Evolutionary conservation across 2,888 invertebrate species (phyloP).

Genomic region (Apamea anceps): DNA sequence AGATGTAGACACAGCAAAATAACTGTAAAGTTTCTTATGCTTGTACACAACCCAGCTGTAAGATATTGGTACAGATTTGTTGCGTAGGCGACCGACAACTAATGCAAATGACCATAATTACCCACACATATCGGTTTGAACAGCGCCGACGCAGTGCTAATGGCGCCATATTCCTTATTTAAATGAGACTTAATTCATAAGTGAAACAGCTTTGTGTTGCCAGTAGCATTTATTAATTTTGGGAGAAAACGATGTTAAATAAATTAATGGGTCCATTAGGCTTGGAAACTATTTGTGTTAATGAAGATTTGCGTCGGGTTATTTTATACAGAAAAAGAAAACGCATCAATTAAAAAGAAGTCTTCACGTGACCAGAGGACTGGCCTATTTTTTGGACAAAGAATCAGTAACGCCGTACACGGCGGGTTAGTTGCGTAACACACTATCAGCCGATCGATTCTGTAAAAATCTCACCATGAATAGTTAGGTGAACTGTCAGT

Average conservation of each 20-base stretch:
- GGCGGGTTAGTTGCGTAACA: too few species aligned
- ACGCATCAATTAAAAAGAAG: not conserved
- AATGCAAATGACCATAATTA: constrained; percentile 53
- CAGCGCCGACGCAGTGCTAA: constrained; percentile 18
- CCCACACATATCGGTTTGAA: constrained; percentile 33
- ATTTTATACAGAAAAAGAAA: not conserved
- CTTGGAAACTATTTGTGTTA: not conserved
- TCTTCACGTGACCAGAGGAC: not conserved
- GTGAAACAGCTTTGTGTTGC: not conserved
- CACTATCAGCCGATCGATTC: too few species aligned
- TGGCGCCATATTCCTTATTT: constrained; percentile 10
- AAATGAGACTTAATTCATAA: constrained; percentile 11
- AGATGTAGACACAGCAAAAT: not conserved
- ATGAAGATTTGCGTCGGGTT: not conserved
- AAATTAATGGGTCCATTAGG: not conserved
- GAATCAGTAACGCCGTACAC: not conserved
- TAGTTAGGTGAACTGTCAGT: too few species aligned
- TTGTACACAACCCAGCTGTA: constrained; percentile 10
- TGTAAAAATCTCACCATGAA: too few species aligned
- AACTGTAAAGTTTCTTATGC: not conserved
- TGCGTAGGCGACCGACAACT: constrained; percentile 47
- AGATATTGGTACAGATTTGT: constrained; percentile 31
- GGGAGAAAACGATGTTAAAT: not conserved
- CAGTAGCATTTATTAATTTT: not conserved
- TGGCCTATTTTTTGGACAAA: not conserved